phyloP scores from a whole-genome alignment of 37 sponge, comb jelly and placozoan genomes.

The Axinella damicornis region DNA sequence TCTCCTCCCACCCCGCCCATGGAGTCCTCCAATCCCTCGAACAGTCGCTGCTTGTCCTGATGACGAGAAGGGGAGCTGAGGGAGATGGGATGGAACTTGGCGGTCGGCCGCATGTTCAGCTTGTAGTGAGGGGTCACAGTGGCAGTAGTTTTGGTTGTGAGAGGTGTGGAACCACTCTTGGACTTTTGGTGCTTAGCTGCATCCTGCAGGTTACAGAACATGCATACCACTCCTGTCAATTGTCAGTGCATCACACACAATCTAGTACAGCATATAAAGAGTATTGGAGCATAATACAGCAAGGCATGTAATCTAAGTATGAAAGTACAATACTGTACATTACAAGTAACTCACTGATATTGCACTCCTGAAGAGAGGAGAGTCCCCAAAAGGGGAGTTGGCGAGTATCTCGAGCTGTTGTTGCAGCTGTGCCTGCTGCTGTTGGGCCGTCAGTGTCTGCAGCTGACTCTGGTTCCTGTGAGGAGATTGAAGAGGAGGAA shows the following conservation, averaged over 20 bases:
- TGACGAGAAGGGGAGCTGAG: conserved; percentile 57
- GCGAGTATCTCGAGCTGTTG: conserved; percentile 80
- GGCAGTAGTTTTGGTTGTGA: conserved; percentile 31
- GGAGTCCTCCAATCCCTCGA: conserved; percentile 75
- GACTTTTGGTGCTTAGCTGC: conserved; percentile 35
- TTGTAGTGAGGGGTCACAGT: conserved; percentile 75
- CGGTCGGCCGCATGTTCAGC: conserved; percentile 54
- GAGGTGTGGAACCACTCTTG: conserved; percentile 35
- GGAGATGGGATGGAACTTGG: conserved; percentile 57
- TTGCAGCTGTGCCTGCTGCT: conserved; percentile 73
- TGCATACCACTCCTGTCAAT: not conserved
- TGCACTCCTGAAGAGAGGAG: conserved; percentile 90
- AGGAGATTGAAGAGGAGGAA: no score
- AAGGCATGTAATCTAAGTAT: no score
- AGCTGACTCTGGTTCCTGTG: conserved; percentile 1
- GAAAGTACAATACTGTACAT: no score
- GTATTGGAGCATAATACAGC: no score
- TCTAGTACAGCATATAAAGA: not conserved
- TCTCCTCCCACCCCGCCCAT: not conserved
- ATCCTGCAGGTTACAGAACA: conserved; percentile 38
- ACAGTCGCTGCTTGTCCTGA: conserved; percentile 58
- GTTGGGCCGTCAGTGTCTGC: conserved; percentile 26
- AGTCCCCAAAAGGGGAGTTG: conserved; percentile 91
- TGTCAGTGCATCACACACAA: not conserved
- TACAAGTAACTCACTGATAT: conserved; percentile 45